Percentiles rank a stretch among this genome's conserved stretches.
Conservation (phyloP, 2,797 vertebrate genomes). For the Cossypha niveicapilla region DNA sequence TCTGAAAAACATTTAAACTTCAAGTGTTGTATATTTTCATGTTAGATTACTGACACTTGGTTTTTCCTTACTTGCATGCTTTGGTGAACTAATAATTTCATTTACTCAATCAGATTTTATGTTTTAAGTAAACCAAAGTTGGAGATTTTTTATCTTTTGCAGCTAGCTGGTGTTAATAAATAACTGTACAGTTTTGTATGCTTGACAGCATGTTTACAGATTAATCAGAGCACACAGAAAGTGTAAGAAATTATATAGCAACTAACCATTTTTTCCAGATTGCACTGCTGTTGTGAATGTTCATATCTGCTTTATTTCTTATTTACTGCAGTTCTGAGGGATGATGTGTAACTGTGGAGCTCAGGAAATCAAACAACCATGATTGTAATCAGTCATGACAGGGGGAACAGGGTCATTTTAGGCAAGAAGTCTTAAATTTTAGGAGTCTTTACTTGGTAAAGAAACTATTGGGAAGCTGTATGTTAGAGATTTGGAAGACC, state of each 20-base stretch:
- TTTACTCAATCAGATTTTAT: not conserved
- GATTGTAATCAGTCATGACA: not conserved
- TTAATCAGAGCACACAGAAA: not conserved
- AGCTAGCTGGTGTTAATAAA: conserved; percentile 55
- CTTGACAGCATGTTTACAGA: conserved; percentile 10
- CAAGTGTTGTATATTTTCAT: not conserved
- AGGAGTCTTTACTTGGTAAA: not conserved
- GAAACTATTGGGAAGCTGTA: not conserved
- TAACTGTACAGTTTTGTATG: not conserved
- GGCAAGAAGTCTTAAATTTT: not conserved
- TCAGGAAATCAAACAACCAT: not conserved
- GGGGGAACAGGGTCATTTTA: not conserved
- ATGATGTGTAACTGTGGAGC: not conserved
- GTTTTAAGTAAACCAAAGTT: conserved; percentile 39
- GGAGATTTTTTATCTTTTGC: conserved; percentile 17
- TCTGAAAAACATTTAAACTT: not conserved
- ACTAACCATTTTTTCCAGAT: not conserved
- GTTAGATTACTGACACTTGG: not conserved
- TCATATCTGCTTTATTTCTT: not conserved
- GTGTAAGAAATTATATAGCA: not conserved
- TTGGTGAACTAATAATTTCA: not conserved
- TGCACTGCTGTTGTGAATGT: not conserved
- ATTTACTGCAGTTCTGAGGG: not conserved
- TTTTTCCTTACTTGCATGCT: not conserved
- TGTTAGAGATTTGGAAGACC: not conserved